Evolutionary conservation across 2,113 vertebrate species (phyloP).

Genomic region (Sinocyclocheilus maitianheensis): DNA sequence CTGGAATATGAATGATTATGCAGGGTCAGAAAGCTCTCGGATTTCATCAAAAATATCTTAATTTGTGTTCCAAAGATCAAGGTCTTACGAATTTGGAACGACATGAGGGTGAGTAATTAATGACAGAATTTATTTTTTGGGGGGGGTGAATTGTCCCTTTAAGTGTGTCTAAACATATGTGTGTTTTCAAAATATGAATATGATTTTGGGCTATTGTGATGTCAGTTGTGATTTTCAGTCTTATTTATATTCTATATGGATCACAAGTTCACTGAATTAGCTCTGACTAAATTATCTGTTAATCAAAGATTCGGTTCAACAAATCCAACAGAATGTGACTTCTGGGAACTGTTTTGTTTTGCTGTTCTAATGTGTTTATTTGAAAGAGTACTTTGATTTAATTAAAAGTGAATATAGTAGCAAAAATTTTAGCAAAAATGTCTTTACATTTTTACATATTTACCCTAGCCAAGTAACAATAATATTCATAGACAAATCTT

Average conservation of each 20-base stretch:
- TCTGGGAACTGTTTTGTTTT: background rate
- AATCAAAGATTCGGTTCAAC: background rate
- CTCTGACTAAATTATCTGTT: background rate
- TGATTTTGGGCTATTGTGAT: too few species aligned
- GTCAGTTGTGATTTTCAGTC: background rate
- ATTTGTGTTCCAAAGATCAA: too few species aligned
- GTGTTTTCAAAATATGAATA: background rate
- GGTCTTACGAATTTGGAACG: too few species aligned
- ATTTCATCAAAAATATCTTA: too few species aligned
- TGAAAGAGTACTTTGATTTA: background rate
- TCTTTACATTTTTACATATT: background rate
- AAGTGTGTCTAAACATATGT: background rate
- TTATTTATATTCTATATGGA: background rate
- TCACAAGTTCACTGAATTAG: background rate
- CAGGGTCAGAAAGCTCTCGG: too few species aligned
- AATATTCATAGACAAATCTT: background rate
- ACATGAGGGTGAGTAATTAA: too few species aligned
- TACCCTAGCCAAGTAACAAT: background rate
- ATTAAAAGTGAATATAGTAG: background rate
- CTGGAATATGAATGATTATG: too few species aligned
- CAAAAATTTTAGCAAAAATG: background rate
- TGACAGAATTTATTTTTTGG: too few species aligned
- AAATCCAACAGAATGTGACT: background rate
- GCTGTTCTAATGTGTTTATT: background rate
- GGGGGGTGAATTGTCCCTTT: too few species aligned